Evolutionary conservation across 2,888 invertebrate species (phyloP).

Genomic region (Watsonalla binaria): DNA sequence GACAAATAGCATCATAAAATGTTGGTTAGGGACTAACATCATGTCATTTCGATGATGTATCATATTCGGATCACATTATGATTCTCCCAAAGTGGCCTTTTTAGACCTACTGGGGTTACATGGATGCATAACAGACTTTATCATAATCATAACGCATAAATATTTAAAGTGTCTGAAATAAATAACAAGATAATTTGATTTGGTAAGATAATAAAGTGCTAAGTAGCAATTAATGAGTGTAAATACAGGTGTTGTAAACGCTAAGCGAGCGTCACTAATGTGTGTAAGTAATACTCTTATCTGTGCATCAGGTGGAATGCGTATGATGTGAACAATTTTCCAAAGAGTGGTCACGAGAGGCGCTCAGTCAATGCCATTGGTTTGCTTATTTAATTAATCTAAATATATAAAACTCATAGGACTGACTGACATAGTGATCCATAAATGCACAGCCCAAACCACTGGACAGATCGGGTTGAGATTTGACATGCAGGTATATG

Average conservation of each 20-base stretch:
- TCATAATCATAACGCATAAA: not conserved
- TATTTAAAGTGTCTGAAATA: not conserved
- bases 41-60: too few species aligned
- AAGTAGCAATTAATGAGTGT: not conserved
- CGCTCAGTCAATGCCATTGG: constrained; percentile 11
- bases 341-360: constrained; percentile 46
- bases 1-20: too few species aligned
- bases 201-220: not conserved
- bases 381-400: too few species aligned
- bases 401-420: too few species aligned
- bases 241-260: constrained; percentile 15
- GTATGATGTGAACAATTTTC: constrained; percentile 53
- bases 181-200: not conserved
- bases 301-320: constrained; percentile 48
- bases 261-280: constrained; percentile 45
- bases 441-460: too few species aligned
- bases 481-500: too few species aligned
- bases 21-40: too few species aligned
- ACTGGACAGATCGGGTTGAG: too few species aligned
- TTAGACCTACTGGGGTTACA: too few species aligned
- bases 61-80: too few species aligned
- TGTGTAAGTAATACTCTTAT: constrained; percentile 43
- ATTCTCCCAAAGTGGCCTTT: too few species aligned
- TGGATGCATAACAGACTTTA: not conserved
- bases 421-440: too few species aligned